phyloP scores from a whole-genome alignment of 1,140 invertebrate species.

The Penaeus indicus region DNA sequence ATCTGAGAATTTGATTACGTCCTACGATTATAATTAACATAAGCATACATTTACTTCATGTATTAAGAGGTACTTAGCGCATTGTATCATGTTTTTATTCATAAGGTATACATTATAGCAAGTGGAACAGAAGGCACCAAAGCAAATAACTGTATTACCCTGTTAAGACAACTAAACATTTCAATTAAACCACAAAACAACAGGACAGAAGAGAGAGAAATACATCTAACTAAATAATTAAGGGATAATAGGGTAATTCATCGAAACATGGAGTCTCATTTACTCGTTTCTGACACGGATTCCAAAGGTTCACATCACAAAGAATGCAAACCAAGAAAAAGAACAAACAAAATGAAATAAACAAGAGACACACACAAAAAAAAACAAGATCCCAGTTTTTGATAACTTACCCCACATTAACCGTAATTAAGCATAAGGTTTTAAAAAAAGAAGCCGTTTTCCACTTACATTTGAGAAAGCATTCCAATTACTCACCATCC shows the following conservation, averaged over 20 bases:
- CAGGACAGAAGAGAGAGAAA: neutral
- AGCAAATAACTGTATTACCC: too few relatives aligned
- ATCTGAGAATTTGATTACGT: neutral
- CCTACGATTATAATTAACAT: too few relatives aligned
- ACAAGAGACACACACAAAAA: slow-evolving; percentile 33
- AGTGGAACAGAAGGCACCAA: too few relatives aligned
- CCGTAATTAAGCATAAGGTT: neutral
- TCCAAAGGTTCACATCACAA: neutral
- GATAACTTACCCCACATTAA: slow-evolving; percentile 47
- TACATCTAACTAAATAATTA: slow-evolving; percentile 3
- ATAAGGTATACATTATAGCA: too few relatives aligned
- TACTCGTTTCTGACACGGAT: neutral
- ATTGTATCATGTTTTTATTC: too few relatives aligned
- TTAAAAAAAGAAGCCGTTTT: slow-evolving; percentile 4
- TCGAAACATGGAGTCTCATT: slow-evolving; percentile 48
- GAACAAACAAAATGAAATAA: neutral
- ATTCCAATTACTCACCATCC: slow-evolving; percentile 60
- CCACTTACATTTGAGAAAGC: slow-evolving; percentile 55
- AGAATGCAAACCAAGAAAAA: slow-evolving; percentile 10
- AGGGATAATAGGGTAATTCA: slow-evolving; percentile 53
- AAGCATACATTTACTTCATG: too few relatives aligned
- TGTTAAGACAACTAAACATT: too few relatives aligned
- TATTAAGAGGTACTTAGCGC: too few relatives aligned
- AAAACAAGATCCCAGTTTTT: slow-evolving; percentile 44
- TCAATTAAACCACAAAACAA: neutral